phyloP scores from a whole-genome alignment of 2,113 vertebrate species.

The Todiramphus saurophagus region DNA sequence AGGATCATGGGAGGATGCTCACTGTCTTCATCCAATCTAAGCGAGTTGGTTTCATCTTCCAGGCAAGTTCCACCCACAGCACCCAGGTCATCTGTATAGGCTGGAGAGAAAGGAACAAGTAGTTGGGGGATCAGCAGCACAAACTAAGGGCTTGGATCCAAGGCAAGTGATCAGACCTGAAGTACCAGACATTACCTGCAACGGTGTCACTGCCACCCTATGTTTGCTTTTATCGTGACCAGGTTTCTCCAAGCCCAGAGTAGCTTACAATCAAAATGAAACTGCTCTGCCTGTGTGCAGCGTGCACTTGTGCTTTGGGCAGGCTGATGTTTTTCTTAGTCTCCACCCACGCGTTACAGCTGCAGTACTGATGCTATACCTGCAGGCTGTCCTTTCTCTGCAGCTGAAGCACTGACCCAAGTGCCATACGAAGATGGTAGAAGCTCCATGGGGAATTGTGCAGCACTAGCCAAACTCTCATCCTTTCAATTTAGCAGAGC shows the following conservation, averaged over 20 bases:
- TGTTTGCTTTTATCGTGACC: background rate
- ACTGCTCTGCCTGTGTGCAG: background rate
- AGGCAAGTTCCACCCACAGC: slow-evolving; percentile 88
- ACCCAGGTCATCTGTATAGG: slow-evolving; percentile 92
- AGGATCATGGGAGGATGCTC: slow-evolving; percentile 98
- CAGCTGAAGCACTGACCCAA: background rate
- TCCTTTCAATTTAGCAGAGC: background rate
- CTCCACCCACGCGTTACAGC: background rate
- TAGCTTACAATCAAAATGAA: background rate
- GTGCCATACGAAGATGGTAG: background rate
- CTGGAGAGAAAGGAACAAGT: slow-evolving; percentile 66
- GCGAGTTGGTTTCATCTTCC: slow-evolving; percentile 87
- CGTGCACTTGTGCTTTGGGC: background rate
- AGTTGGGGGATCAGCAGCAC: background rate
- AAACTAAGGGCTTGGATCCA: background rate
- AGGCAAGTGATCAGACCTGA: background rate
- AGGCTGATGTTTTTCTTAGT: background rate
- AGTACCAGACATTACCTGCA: background rate
- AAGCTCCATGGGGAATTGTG: background rate
- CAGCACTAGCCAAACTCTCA: background rate
- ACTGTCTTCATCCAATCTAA: slow-evolving; percentile 92
- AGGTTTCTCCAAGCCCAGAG: background rate
- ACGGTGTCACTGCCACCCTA: background rate
- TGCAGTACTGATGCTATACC: accelerated
- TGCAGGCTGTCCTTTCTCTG: background rate